Evolutionary conservation across 2,113 vertebrate genomes (phyloP).

Genomic region (Pteropus alecto): DNA sequence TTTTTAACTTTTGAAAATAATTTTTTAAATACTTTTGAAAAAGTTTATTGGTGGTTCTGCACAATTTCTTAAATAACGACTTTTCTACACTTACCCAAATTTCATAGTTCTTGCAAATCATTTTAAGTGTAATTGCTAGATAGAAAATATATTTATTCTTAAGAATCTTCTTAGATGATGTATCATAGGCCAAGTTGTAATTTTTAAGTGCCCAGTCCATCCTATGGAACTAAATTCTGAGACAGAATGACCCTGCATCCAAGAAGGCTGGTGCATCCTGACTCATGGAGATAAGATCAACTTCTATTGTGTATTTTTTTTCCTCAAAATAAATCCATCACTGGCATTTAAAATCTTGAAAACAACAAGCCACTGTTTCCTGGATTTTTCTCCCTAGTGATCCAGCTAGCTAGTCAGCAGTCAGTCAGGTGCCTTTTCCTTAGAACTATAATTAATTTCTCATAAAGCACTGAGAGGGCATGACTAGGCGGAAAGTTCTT

Average conservation of each 20-base stretch:
- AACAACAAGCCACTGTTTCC: neutral
- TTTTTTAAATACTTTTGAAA: neutral
- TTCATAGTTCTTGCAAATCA: neutral
- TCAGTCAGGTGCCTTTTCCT: neutral
- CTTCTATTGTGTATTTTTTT: neutral
- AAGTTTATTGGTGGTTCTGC: neutral
- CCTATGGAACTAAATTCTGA: neutral
- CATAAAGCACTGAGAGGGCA: slow-evolving; percentile 44
- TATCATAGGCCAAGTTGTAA: neutral
- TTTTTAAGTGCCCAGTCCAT: neutral
- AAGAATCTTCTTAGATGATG: neutral
- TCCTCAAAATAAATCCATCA: slow-evolving; percentile 10
- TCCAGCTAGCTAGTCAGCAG: neutral
- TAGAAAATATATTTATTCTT: neutral
- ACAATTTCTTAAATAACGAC: neutral
- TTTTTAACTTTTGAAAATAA: neutral
- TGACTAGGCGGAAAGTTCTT: slow-evolving; percentile 38
- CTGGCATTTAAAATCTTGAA: slow-evolving; percentile 43
- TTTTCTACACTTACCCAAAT: neutral
- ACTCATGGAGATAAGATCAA: neutral
- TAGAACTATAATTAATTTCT: neutral
- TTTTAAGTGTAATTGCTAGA: slow-evolving; percentile 9
- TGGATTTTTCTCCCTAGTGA: neutral
- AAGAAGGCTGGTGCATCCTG: neutral
- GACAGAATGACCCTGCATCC: neutral